A percentile compares a stretch with the other conserved stretches of the same genome.
Conservation (phyloP, 2,113 vertebrate genomes). For the Sterrhoptilus dennistouni region DNA sequence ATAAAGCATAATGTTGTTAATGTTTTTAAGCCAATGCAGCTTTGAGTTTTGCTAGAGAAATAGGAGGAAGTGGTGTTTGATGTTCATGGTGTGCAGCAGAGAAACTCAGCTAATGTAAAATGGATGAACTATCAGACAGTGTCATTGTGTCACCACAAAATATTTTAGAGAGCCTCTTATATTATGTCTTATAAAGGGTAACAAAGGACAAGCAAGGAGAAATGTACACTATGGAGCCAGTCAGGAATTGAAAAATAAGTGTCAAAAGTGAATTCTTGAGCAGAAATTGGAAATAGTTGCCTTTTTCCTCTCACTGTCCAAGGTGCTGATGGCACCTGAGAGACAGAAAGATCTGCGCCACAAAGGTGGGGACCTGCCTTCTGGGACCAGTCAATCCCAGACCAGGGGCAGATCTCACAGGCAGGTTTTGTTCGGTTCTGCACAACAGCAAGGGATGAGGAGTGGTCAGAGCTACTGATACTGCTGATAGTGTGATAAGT, state of each 20-base stretch:
- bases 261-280: background rate
- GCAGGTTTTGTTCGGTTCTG: background rate
- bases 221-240: background rate
- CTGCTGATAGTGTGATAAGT: background rate
- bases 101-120: background rate
- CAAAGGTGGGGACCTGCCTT: background rate
- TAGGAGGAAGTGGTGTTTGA: background rate
- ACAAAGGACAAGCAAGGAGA: background rate
- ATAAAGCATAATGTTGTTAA: background rate
- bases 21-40: background rate
- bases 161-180: background rate
- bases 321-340: conserved; percentile 9
- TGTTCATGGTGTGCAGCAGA: background rate
- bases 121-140: background rate
- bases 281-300: background rate
- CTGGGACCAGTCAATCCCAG: background rate
- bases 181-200: background rate
- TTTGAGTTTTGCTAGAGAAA: background rate
- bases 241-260: background rate
- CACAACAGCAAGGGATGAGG: background rate
- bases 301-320: conserved; percentile 30
- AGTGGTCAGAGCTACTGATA: background rate
- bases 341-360: rapidly evolving
- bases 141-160: background rate
- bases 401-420: background rate